Conservation (phyloP, 2,113 vertebrate species). For the Leiothrix lutea region DNA sequence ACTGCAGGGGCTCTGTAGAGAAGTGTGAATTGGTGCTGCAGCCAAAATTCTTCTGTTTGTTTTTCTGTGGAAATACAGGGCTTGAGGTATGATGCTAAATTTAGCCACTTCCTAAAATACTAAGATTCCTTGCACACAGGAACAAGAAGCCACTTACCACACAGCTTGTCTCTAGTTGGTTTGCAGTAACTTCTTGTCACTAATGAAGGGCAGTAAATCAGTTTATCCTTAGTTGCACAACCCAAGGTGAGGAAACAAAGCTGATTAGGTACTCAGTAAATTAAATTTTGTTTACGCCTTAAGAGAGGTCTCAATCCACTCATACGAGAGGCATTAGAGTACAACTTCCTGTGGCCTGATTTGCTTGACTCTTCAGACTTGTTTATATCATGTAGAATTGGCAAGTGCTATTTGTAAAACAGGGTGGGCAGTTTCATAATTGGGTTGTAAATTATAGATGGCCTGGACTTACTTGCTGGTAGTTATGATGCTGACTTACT, state of each 20-base stretch:
- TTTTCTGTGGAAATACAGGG: background rate
- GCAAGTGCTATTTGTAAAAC: background rate
- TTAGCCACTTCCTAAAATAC: background rate
- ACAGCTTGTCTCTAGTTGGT: background rate
- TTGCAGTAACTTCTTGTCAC: background rate
- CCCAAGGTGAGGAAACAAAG: slow-evolving; percentile 43
- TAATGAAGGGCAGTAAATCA: slow-evolving; percentile 7
- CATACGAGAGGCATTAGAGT: background rate
- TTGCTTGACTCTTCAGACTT: background rate
- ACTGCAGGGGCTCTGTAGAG: background rate
- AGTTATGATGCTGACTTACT: background rate
- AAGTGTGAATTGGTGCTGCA: background rate
- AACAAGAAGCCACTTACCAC: background rate
- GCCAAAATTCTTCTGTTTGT: background rate
- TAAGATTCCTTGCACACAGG: background rate
- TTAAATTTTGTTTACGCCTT: slow-evolving; percentile 41
- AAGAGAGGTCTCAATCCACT: background rate
- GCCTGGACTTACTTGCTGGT: background rate
- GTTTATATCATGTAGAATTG: background rate
- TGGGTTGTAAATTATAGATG: background rate
- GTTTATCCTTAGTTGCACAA: slow-evolving; percentile 35
- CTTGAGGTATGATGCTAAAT: background rate
- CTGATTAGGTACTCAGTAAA: slow-evolving; percentile 51
- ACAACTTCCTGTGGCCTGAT: background rate
- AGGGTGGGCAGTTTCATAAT: background rate